A percentile compares a stretch with the other conserved stretches of the same genome.
phyloP scores from a whole-genome alignment of 2,113 vertebrate species.

The Oryzias celebensis region DNA sequence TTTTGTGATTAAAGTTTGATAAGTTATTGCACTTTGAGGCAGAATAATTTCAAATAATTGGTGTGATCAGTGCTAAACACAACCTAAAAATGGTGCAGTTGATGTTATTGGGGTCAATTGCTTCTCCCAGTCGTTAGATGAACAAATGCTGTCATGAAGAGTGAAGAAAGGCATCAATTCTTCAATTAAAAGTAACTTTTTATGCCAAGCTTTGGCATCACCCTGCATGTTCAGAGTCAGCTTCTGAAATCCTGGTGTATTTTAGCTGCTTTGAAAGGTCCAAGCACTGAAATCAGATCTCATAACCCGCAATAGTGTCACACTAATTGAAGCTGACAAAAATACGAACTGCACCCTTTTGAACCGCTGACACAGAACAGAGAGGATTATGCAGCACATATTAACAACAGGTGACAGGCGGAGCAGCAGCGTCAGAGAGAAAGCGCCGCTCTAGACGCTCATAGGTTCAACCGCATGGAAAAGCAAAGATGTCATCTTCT shows the following conservation, averaged over 20 bases:
- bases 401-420: slow-evolving; percentile 89
- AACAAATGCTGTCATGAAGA: too few relatives aligned
- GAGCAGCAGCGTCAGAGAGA: slow-evolving; percentile 41
- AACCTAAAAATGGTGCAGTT: too few relatives aligned
- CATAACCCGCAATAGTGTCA: slow-evolving; percentile 81
- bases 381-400: slow-evolving; percentile 85
- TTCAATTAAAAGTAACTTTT: too few relatives aligned
- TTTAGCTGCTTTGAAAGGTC: slow-evolving; percentile 73
- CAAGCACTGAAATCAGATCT: slow-evolving; percentile 86
- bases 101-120: too few relatives aligned
- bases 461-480: slow-evolving; percentile 14
- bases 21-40: slow-evolving; percentile 86
- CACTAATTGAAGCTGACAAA: slow-evolving; percentile 92
- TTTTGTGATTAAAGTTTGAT: slow-evolving; percentile 76
- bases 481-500: slow-evolving; percentile 5
- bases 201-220: neutral
- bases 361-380: slow-evolving; percentile 90
- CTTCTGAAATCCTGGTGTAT: slow-evolving; percentile 73
- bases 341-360: slow-evolving; percentile 88
- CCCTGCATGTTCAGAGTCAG: slow-evolving; percentile 40
- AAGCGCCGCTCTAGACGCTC: slow-evolving; percentile 11
- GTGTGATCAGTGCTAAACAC: too few relatives aligned
- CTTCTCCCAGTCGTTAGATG: too few relatives aligned
- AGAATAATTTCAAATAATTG: too few relatives aligned
- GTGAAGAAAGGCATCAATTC: too few relatives aligned